Evolutionary conservation across 1,140 invertebrate species (phyloP).

Genomic region (Condylostylus longicornis): DNA sequence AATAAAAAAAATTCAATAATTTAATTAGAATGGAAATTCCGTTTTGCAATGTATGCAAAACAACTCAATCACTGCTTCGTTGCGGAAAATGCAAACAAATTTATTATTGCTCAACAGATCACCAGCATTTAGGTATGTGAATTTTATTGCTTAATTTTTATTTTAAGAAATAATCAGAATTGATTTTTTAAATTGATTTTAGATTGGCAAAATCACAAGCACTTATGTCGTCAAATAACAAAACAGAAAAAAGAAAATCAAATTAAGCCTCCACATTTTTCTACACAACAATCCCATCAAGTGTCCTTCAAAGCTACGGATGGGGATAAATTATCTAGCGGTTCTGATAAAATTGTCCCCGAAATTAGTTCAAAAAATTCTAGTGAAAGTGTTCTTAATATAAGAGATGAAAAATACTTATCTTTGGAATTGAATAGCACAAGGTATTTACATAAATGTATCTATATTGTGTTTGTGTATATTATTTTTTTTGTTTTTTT

Average conservation of each 20-base stretch:
- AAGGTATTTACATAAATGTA: too few relatives aligned
- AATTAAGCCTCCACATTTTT: conserved; percentile 3
- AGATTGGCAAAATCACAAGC: conserved; percentile 61
- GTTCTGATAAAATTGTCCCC: conserved; percentile 19
- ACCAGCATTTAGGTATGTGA: conserved; percentile 58
- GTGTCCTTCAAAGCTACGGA: conserved; percentile 18
- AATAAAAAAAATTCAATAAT: too few relatives aligned
- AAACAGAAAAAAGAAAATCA: conserved; percentile 15
- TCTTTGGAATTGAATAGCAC: too few relatives aligned
- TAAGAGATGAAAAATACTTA: too few relatives aligned
- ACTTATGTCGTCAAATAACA: conserved; percentile 31
- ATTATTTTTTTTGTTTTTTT: too few relatives aligned
- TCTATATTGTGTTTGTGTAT: too few relatives aligned
- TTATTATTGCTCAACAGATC: conserved; percentile 63
- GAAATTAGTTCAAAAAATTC: conserved; percentile 17
- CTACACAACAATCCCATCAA: conserved; percentile 22
- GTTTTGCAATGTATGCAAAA: conserved; percentile 50
- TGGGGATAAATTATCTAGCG: not conserved
- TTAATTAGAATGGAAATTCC: conserved; percentile 9
- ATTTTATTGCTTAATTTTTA: too few relatives aligned
- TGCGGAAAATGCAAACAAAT: conserved; percentile 55
- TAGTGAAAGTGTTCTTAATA: not conserved
- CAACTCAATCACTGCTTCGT: conserved; percentile 46
- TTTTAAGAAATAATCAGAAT: too few relatives aligned
- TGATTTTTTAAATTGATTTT: too few relatives aligned